phyloP scores from a whole-genome alignment of 2,797 vertebrate genomes.

The Gobionotothen gibberifrons region DNA sequence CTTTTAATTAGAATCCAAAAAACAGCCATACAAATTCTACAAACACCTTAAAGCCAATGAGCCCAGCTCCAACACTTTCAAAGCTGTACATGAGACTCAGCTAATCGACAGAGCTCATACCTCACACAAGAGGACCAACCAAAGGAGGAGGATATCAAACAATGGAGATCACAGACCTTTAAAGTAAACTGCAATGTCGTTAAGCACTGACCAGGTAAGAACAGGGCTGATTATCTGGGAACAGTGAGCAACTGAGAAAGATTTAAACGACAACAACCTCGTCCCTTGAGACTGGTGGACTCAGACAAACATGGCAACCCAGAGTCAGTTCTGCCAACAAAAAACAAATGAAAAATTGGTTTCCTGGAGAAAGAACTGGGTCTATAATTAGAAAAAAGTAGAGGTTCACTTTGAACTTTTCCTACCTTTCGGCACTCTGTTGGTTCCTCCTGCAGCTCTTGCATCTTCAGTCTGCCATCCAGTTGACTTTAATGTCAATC shows the following conservation, averaged over 20 bases:
- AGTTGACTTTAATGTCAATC: not conserved
- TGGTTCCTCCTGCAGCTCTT: not conserved
- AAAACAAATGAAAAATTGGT: not conserved
- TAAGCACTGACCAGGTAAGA: not conserved
- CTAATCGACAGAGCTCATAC: not conserved
- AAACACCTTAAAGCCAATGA: slow-evolving; percentile 26
- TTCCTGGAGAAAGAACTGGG: slow-evolving; percentile 5
- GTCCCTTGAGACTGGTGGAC: slow-evolving; percentile 12
- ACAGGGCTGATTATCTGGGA: not conserved
- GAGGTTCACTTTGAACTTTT: not conserved
- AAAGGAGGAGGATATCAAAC: not conserved
- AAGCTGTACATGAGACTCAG: not conserved
- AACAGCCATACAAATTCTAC: slow-evolving; percentile 6
- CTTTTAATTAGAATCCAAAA: slow-evolving; percentile 17
- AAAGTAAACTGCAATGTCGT: not conserved
- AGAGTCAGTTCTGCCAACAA: slow-evolving; percentile 3
- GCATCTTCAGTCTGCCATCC: not conserved
- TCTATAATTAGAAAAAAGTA: slow-evolving; percentile 10
- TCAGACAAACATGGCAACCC: slow-evolving; percentile 1
- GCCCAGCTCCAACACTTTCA: not conserved
- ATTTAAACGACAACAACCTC: slow-evolving; percentile 8
- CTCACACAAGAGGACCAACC: not conserved
- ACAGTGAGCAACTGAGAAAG: slow-evolving; percentile 4
- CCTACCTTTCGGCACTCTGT: slow-evolving; percentile 4
- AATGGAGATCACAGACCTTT: not conserved